A percentile compares a stretch with the other conserved stretches of the same genome.
These are phyloP conservation scores for Antheraea mylitta DNA, from an alignment of 1,140 invertebrate species.

Conservation along the genomic window DNA sequence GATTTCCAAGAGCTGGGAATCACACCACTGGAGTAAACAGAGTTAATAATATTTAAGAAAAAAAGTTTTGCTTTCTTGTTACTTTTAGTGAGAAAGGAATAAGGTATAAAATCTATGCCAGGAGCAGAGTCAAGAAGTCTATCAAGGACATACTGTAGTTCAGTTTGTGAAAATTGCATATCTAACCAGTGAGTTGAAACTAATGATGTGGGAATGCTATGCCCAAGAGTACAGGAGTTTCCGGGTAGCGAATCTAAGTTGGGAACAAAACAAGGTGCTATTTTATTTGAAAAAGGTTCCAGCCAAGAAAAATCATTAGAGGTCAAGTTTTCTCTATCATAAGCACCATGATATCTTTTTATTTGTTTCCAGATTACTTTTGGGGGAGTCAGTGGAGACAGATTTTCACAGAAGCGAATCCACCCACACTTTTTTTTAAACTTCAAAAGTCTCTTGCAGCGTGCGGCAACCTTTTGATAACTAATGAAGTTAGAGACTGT, in stretches of 20 bases:
- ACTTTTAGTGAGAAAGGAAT: conserved; percentile 27
- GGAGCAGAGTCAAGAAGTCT: conserved; percentile 25
- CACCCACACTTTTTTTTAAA: not conserved
- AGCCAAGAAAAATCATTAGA: not conserved
- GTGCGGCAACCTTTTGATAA: not conserved
- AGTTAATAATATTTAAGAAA: conserved; percentile 26
- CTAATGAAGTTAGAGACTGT: not conserved
- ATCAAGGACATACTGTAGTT: conserved; percentile 21
- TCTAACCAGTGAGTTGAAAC: not conserved
- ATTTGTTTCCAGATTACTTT: not conserved
- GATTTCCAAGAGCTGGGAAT: conserved; percentile 13
- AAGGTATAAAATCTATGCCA: conserved; percentile 29
- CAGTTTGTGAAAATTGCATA: conserved; percentile 20
- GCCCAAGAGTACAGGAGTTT: not conserved
- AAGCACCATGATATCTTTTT: not conserved
- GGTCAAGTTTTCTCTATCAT: not conserved
- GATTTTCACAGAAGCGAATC: too few species aligned
- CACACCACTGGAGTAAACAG: not conserved
- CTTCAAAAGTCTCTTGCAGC: not conserved
- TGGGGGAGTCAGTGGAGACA: not conserved
- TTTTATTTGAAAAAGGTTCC: not conserved
- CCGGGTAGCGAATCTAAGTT: not conserved
- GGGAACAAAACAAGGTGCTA: not conserved
- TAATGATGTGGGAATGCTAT: not conserved
- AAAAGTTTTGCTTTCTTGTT: conserved; percentile 6